Percentiles rank a stretch among this genome's conserved stretches.
Conservation (phyloP, 1,140 invertebrate species). For the Drosophila tropicalis region DNA sequence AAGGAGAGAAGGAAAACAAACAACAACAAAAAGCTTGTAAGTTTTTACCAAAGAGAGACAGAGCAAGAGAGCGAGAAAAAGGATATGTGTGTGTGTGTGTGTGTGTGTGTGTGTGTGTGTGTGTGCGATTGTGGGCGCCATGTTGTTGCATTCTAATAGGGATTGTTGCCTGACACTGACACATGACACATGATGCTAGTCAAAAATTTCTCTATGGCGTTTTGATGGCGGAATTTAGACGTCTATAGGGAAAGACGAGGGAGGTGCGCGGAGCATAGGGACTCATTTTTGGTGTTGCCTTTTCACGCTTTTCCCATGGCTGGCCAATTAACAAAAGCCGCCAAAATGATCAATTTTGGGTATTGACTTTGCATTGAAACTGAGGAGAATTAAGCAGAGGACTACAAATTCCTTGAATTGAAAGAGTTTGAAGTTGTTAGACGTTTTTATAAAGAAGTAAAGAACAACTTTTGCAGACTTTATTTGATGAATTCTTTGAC, state of each 20-base stretch:
- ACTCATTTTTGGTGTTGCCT: not conserved
- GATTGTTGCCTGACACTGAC: conserved; percentile 43
- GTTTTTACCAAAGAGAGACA: conserved; percentile 48
- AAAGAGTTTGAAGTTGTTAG: no score
- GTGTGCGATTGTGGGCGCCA: conserved; percentile 47
- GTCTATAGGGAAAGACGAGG: not conserved
- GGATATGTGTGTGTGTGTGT: conserved; percentile 14
- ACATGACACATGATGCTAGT: conserved; percentile 38
- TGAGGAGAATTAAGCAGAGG: not conserved
- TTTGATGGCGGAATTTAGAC: conserved; percentile 1
- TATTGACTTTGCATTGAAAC: not conserved
- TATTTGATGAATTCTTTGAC: no score
- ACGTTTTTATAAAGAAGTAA: no score
- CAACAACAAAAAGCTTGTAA: conserved; percentile 58
- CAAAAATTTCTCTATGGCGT: conserved; percentile 15
- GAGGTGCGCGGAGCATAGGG: not conserved
- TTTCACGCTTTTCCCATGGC: not conserved
- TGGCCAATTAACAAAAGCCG: not conserved
- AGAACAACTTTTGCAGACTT: no score
- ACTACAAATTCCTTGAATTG: no score
- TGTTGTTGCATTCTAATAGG: conserved; percentile 59
- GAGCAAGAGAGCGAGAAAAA: conserved; percentile 18
- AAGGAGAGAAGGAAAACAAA: conserved; percentile 12
- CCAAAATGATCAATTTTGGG: not conserved
- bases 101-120: no score